Evolutionary conservation across 2,797 vertebrate species (phyloP).

Genomic region (Podarcis siculus): DNA sequence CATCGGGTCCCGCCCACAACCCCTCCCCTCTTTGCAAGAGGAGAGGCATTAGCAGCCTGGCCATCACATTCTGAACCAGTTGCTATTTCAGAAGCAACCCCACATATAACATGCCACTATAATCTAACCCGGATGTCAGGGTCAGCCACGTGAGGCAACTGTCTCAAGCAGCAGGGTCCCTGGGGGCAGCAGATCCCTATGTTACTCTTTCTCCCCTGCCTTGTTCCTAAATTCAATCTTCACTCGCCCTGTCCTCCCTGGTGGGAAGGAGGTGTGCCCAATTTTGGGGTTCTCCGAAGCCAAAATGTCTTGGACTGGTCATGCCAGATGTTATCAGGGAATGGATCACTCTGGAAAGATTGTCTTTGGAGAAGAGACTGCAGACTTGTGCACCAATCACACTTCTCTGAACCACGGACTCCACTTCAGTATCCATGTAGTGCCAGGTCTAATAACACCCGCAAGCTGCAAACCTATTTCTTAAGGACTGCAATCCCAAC

Average conservation of each 20-base stretch:
- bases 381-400: background rate
- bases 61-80: background rate
- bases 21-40: too few relatives aligned
- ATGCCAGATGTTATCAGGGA: background rate
- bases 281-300: too few relatives aligned
- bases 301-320: too few relatives aligned
- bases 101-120: background rate
- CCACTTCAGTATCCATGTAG: background rate
- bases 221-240: too few relatives aligned
- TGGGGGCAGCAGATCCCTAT: too few relatives aligned
- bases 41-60: background rate
- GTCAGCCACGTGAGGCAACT: too few relatives aligned
- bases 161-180: too few relatives aligned
- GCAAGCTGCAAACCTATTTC: background rate
- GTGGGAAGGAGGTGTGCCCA: too few relatives aligned
- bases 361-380: background rate
- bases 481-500: background rate
- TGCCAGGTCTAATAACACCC: background rate
- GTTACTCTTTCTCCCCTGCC: too few relatives aligned
- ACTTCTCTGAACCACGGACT: background rate
- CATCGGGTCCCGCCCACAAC: too few relatives aligned
- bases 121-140: background rate
- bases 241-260: too few relatives aligned
- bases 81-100: background rate
- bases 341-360: background rate